Evolutionary conservation across 2,797 vertebrate species (phyloP), one percentile per base, ranked within the genome.

Genomic region (Anabas testudineus): DNA sequence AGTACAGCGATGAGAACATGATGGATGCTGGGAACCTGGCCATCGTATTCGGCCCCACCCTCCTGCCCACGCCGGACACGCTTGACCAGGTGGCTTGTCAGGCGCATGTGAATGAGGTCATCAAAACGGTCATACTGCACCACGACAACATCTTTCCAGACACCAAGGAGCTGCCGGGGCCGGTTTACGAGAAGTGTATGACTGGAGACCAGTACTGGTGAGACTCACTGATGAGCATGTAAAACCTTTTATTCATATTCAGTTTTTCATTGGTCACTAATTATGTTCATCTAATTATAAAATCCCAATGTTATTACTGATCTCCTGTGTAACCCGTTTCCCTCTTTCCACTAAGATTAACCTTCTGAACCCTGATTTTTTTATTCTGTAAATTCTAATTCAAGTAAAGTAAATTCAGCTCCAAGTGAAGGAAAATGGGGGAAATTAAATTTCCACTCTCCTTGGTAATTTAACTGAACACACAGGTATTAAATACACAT

Each of bases 1-100:
- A 99, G 90, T 99, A 99, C 94, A 99, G 95, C 10, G 98, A 99
- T 18, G 98, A 99, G 90, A 99, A 99, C 92, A 99, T 99, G 98
- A 99, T 99, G 98, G 98, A 99, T 80, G 96, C 98, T 0, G 98
- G 97, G 80, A 99, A 99, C 88, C 84, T 99, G 90, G 98, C 98
- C 80, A 99, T 99, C 85, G 98, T 98, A 80, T 99, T 98, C 69
- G 98, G 98, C 24, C 98, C 98, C 51, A 99, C 98, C 5, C 86
- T 99, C 55, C 97, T 99, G 95, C 98, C 98, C 34, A 98, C 98
- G 36, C 98, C 98, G 0, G 97, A 99, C 80, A 91, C 96, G 19
- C 95, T 98, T 87, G 98, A 99, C 90, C 97, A 99, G 90, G 98
- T 99, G 82, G 98, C 97, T 34, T 98, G 97, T 85, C 98, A 99